Evolutionary conservation across 2,888 invertebrate species (phyloP), one percentile per base, ranked within the genome.

Genomic region (Frankliniella fusca): DNA sequence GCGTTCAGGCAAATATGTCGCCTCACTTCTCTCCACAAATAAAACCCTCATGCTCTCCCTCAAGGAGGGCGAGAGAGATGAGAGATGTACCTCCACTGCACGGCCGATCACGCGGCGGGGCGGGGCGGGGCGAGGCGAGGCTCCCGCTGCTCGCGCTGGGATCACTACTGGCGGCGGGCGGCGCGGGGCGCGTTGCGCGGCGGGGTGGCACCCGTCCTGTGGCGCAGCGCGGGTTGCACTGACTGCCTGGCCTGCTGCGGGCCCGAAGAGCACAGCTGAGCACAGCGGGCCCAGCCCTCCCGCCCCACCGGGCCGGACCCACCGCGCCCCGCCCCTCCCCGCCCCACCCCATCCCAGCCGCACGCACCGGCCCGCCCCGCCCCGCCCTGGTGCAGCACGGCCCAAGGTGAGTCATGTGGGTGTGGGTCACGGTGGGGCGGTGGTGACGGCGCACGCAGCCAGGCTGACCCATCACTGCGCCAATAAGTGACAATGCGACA

Each of bases 361-460:
- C 27, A 23, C 70, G 27, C n/a, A 8, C 23, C 2, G 7, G 3
- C 23, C 70, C 70, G 11, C 23, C 70, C 23, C 70, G 23, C 70
- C 70, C 70, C 70, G n/a, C n/a, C 70, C 11, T 23, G 23, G n/a
- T 23, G 11, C 70, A 11, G 1, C 23, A 15, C 70, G 9, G 10
- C 70, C 27, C 70, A 76, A 76, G 70, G 70, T 76, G 70, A 76
- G 70, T 76, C 70, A 76, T 76, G 70, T 10, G 70, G 23, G 70
- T 70, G 9, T 23, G 23, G 70, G 70, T 76, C 70, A 76, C 27
- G 70, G 70, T 23, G 70, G 23, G 11, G 23, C 11, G 70, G n/a
- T n/a, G 61, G 7, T n/a, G 54, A 15, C 54, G 54, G 12, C 8
- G 54, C 54, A 54, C 61, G 20, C 11, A 0, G 20, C 61, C 20